Base-by-base conservation (phyloP, 2,888 invertebrate species). In the Malachius bipustulatus region DNA sequence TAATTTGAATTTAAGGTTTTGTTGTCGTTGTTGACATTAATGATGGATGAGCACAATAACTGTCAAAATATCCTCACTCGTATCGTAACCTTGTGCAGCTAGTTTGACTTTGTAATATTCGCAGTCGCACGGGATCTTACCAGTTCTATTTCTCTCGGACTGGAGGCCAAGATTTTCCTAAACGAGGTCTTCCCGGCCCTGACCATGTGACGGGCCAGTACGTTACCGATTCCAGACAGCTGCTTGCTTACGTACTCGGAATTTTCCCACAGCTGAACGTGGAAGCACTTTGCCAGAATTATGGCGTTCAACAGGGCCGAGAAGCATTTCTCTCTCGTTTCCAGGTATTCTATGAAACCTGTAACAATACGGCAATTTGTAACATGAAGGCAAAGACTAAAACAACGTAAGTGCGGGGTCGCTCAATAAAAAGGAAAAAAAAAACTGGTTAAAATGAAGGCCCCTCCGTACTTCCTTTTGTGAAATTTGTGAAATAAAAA, bases 121-220 rank as follows among this genome's bases (percentile, higher is more conserved):
- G 4, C 16, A 13, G 3, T 16, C 12, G 28, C 10, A 14, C 6
- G 6, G 12, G 6, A 28, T 40, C 46, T 51, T 52, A 76, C 77
- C 64, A 76, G 63, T 66, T 84, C 84, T 46, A 85, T 63, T 50
- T 81, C 77, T 48, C 82, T 67, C 2, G 83, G 80, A 62, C 80
- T 76, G 14, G 75, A 70, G 43, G 74, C 69, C 39, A 70, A 65
- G 14, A 84, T 57, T 34, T 69, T 60, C 54, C 73, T 63, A 50
- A 84, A 77, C 33, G 71, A 71, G 1, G 68, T 71, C 56, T 82
- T 74, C 8, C 78, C 80, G 36, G 78, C 73, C 30, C 71, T 67
- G 1, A 71, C 77, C 4, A 85, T 58, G 16, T 73, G 59, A 2
- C 66, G 64, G 11, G 81, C 75, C 43, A 77, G 67, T 1, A 73